Evolutionary conservation across 2,113 vertebrate genomes (phyloP), one percentile per base, ranked within the genome.

Genomic region (Chaetura pelagica): DNA sequence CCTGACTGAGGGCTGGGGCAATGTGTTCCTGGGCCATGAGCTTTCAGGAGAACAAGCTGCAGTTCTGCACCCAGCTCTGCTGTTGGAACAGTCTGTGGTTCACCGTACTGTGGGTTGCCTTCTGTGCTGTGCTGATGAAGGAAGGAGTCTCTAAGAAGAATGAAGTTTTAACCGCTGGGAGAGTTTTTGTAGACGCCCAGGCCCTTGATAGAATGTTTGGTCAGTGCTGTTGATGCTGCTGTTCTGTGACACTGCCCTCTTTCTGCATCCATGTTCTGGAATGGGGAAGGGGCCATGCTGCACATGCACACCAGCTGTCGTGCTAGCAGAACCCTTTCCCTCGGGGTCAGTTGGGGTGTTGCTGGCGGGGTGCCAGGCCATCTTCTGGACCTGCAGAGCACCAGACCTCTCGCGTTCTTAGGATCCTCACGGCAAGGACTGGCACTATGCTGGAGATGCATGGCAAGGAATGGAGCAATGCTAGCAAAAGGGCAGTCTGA

Each of bases 381-480:
- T 24, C 23, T 73, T 66, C 51, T 0, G 0, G 35, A 21, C 15
- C n/a, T 9, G 24, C 0, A 0, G 12, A 59, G 29, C 0, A 0
- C 46, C 40, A 3, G 2, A n/a, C 74, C 11, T 66, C 0, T 1
- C 1, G 2, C 14, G 1, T 12, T 20, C 19, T 27, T 3, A 1
- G 1, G 2, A 30, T n/a, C 58, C 59, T 84, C 0, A 0, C 2
- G 3, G 34, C 1, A 1, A 68, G 68, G 51, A 42, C 61, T 0
- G 4, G 42, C 15, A 16, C 27, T 1, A 0, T 4, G 15, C 34
- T 12, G 46, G 61, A 34, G 17, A 23, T 5, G 64, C 48, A 24
- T 2, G 6, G 10, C 6, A 9, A 79, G 54, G 40, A 55, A 61
- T 0, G 26, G 5, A 42, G 54, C 1, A 4, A 34, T 15, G 49